phyloP scores from a whole-genome alignment of 2,888 invertebrate species.

The Helobdella robusta region DNA sequence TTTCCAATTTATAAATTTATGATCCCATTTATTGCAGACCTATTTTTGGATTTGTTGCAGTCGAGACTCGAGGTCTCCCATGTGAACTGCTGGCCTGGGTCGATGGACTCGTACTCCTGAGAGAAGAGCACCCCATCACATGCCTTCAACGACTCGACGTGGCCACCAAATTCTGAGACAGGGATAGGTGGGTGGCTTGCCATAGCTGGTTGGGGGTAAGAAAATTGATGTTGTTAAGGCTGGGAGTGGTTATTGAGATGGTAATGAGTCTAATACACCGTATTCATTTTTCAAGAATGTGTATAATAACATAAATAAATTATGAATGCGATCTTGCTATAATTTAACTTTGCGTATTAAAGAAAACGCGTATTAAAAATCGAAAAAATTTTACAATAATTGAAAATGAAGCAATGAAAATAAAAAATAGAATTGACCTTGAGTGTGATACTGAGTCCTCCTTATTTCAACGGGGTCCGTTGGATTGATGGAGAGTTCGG shows the following conservation, averaged over 20 bases:
- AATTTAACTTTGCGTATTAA: too few relatives aligned
- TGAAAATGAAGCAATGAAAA: too few relatives aligned
- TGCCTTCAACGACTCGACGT: conserved; percentile 86
- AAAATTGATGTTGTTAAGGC: too few relatives aligned
- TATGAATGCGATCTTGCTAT: too few relatives aligned
- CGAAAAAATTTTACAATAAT: too few relatives aligned
- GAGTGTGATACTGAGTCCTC: conserved; percentile 88
- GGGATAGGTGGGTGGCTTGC: conserved; percentile 82
- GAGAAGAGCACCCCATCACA: conserved; percentile 95
- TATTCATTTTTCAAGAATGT: too few relatives aligned
- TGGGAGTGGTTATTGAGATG: too few relatives aligned
- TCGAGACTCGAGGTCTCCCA: conserved; percentile 99
- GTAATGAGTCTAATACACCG: too few relatives aligned
- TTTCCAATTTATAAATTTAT: too few relatives aligned
- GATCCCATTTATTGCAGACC: conserved; percentile 49
- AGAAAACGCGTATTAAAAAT: too few relatives aligned
- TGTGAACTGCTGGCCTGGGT: conserved; percentile 97
- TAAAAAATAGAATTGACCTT: too few relatives aligned
- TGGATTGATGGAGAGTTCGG: conserved; percentile 57
- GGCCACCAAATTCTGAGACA: conserved; percentile 80
- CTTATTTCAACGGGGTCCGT: conserved; percentile 94
- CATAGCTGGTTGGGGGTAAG: conserved; percentile 46
- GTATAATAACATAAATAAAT: too few relatives aligned
- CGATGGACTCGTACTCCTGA: conserved; percentile 93
- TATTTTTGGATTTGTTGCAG: conserved; percentile 94